Percentiles rank a stretch among this genome's conserved stretches.
phyloP scores from a whole-genome alignment of 2,113 vertebrate genomes.

The Columba livia region DNA sequence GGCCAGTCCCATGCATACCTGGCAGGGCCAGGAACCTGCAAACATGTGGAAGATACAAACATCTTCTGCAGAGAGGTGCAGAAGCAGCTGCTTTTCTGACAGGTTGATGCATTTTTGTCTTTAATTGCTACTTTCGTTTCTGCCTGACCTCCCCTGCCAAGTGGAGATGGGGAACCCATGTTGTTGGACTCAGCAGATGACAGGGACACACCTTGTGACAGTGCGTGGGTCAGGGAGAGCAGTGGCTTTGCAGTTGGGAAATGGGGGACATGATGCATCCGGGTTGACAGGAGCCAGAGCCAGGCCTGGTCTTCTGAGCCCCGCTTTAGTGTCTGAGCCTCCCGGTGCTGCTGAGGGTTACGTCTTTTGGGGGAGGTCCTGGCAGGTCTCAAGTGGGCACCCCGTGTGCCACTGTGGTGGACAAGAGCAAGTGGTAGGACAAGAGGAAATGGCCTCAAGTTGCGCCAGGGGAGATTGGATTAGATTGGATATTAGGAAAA shows the following conservation, averaged over 20 bases:
- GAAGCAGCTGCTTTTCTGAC: not conserved
- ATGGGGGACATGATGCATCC: fast-evolving
- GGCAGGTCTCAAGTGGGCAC: not conserved
- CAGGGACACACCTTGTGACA: not conserved
- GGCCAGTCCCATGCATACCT: not conserved
- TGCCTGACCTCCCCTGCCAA: not conserved
- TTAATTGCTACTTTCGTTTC: not conserved
- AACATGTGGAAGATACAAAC: not conserved
- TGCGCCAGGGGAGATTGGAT: too few relatives aligned
- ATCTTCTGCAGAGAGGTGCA: not conserved
- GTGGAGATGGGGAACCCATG: not conserved
- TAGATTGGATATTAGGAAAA: too few relatives aligned
- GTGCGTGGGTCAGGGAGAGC: fast-evolving
- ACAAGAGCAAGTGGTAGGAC: too few relatives aligned
- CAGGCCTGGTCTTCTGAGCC: not conserved
- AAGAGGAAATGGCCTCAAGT: too few relatives aligned
- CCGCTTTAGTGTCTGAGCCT: not conserved
- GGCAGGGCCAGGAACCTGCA: not conserved
- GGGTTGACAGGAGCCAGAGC: not conserved
- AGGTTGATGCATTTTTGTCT: not conserved
- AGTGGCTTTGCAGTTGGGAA: not conserved
- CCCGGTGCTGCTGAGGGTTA: not conserved
- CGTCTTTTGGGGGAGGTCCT: not conserved
- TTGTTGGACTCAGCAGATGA: not conserved
- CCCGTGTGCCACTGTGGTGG: fast-evolving